Evolutionary conservation across 1,140 invertebrate genomes (phyloP).

Genomic region (Marisa cornuarietis): DNA sequence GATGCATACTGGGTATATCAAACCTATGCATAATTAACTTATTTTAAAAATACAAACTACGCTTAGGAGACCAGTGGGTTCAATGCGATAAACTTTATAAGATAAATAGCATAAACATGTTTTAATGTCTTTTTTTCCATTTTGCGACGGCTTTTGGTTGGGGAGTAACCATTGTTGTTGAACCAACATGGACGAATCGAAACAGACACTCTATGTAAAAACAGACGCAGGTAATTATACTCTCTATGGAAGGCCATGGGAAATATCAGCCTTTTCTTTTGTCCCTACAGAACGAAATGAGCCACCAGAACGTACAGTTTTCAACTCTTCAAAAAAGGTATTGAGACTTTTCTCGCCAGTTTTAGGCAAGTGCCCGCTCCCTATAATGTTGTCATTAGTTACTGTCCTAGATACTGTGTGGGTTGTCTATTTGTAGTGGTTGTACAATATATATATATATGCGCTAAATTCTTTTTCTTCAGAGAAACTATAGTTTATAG

Average conservation of each 20-base stretch:
- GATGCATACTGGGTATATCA: conserved; percentile 17
- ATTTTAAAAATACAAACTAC: background rate
- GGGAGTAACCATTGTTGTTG: background rate
- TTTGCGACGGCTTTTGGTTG: too few relatives aligned
- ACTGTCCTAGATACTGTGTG: background rate
- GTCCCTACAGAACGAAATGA: conserved; percentile 54
- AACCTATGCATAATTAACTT: conserved; percentile 21
- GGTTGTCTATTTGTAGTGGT: too few relatives aligned
- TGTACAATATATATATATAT: too few relatives aligned
- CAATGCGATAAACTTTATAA: background rate
- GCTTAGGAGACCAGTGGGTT: too few relatives aligned
- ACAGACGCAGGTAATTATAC: conserved; percentile 21
- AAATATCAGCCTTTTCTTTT: conserved; percentile 63
- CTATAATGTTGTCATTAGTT: conserved; percentile 13
- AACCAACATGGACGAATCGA: conserved; percentile 8
- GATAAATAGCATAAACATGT: background rate
- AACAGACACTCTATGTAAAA: conserved; percentile 1
- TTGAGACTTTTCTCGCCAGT: conserved; percentile 2
- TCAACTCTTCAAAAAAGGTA: conserved; percentile 60
- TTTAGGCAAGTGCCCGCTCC: conserved; percentile 8
- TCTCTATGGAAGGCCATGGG: conserved; percentile 57
- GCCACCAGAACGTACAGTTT: conserved; percentile 56
- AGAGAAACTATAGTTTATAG: too few relatives aligned
- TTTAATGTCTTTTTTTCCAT: background rate
- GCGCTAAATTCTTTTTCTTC: too few relatives aligned